phyloP scores from a whole-genome alignment of 2,113 vertebrate genomes.

The Cyanoramphus novaezelandiae region DNA sequence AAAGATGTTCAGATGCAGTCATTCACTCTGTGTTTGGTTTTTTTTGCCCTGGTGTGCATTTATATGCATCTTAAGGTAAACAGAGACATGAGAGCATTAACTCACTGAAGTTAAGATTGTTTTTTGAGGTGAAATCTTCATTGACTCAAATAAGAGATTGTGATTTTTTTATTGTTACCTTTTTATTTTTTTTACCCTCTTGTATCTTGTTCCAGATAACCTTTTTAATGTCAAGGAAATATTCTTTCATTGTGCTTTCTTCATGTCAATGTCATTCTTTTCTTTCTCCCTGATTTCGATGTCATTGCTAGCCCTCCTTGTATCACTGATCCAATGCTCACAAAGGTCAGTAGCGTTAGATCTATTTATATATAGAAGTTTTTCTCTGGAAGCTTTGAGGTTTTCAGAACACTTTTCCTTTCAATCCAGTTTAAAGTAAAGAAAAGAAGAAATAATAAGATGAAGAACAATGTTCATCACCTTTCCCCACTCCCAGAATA shows the following conservation, averaged over 20 bases:
- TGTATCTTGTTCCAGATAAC: neutral
- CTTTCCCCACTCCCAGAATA: neutral
- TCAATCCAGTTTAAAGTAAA: neutral
- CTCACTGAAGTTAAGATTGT: neutral
- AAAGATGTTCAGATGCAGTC: neutral
- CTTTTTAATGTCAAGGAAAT: neutral
- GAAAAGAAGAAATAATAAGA: neutral
- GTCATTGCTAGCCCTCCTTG: neutral
- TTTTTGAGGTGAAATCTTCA: neutral
- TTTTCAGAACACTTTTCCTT: neutral
- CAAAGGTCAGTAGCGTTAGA: neutral
- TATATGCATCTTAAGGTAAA: neutral
- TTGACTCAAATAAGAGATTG: neutral
- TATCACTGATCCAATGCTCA: neutral
- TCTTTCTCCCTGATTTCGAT: neutral
- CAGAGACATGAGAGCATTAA: neutral
- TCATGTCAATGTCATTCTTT: neutral
- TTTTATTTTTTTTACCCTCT: neutral
- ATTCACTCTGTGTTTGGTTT: neutral
- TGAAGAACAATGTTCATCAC: neutral
- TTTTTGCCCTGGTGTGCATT: neutral
- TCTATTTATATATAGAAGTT: neutral
- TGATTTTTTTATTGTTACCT: neutral
- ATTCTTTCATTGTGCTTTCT: neutral
- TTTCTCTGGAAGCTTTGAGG: neutral